Evolutionary conservation across 1,140 invertebrate genomes (phyloP).

Genomic region (Eumeta japonica): DNA sequence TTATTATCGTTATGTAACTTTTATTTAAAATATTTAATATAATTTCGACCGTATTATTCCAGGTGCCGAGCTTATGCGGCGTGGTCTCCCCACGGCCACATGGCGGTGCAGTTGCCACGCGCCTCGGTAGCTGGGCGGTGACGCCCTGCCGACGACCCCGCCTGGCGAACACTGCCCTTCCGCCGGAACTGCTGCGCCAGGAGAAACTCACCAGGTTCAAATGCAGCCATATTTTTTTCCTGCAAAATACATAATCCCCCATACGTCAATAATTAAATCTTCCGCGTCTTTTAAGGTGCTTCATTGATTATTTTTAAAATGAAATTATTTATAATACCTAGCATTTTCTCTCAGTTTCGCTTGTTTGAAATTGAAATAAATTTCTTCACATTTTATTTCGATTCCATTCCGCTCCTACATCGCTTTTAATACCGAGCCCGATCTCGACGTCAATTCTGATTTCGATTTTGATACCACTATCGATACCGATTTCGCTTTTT

Average conservation of each 20-base stretch:
- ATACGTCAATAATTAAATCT: too few relatives aligned
- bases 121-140: conserved; percentile 63
- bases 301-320: background rate
- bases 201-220: conserved; percentile 69
- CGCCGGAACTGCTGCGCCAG: conserved; percentile 70
- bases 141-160: conserved; percentile 50
- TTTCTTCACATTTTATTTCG: too few relatives aligned
- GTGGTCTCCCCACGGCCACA: conserved; percentile 90
- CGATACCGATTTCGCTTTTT: too few relatives aligned
- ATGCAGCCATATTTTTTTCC: background rate
- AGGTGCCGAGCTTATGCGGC: conserved; percentile 92
- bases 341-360: too few relatives aligned
- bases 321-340: background rate
- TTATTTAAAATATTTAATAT: conserved; percentile 1
- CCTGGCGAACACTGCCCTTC: conserved; percentile 64
- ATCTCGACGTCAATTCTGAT: too few relatives aligned
- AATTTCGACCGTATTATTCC: conserved; percentile 2
- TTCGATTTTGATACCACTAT: too few relatives aligned
- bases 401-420: too few relatives aligned
- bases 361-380: too few relatives aligned
- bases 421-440: too few relatives aligned
- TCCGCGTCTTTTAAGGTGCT: too few relatives aligned
- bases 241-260: background rate
- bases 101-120: conserved; percentile 90
- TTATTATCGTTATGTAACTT: background rate